Base-by-base conservation (phyloP, 2,113 vertebrate species). In the Saguinus midas region DNA sequence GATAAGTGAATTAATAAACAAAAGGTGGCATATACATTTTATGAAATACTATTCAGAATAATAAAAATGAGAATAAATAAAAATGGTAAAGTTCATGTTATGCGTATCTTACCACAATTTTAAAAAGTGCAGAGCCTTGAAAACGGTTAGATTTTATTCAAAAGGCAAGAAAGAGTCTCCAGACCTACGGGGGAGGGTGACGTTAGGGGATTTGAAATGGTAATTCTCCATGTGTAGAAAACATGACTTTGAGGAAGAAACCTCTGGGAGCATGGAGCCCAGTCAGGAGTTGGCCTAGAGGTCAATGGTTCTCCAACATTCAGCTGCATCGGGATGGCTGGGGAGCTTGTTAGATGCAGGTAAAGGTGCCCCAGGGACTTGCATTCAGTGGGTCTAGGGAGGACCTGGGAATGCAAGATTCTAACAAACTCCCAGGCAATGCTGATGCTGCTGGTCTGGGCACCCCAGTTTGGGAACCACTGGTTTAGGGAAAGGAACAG, bases 1-100 rank as follows among this genome's bases (percentile, higher is more conserved):
- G 27, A 8, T 57, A 37, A n/a, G 37, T 29, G 50, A 45, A 35
- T 40, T 4, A 17, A 45, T 27, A 61, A 50, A 61, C 4, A 70
- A 13, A 75, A 18, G 1, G 23, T 45, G 48, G 8, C 21, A 2
- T 2, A 1, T 5, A 32, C n/a, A 3, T 29, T 1, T 1, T 21
- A 3, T 18, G 1, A 20, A 40, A 14, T 48, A 17, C 25, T 5
- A 25, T 9, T 37, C 13, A 45, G 6, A 43, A 43, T 43, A 43
- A 43, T 43, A 43, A 43, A 43, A 43, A 43, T 43, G n/a, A 52
- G 40, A 61, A 32, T 8, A 4, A 17, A 20, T 18, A 35, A 57
- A 57, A 45, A 72, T 6, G 9, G 12, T 5, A n/a, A 64, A 18
- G 50, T 66, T 52, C 48, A 25, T 10, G 21, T 58, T 75, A 50